These are phyloP conservation scores for Cyphomyrus discorhynchus DNA, from an alignment of 2,113 vertebrate genomes.

Conservation along the genomic window DNA sequence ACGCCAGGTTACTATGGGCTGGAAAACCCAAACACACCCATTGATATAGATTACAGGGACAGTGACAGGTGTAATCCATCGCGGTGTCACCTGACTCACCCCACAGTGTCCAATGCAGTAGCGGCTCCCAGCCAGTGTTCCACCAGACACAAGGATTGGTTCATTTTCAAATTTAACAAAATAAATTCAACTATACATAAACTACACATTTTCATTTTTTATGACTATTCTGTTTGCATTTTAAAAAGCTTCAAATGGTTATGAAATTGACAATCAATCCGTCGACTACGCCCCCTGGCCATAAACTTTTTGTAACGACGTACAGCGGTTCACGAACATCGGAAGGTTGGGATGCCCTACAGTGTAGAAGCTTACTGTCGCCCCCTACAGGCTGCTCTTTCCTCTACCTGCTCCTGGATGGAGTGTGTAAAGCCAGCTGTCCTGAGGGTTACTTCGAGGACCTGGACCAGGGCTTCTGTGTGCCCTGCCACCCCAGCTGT, in stretches of 20 bases:
- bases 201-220: neutral
- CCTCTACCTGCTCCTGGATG: slow-evolving; percentile 66
- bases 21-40: neutral
- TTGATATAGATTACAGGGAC: neutral
- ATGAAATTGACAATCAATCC: neutral
- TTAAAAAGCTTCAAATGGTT: neutral
- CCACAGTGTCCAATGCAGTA: neutral
- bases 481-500: slow-evolving; percentile 61
- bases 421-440: slow-evolving; percentile 62
- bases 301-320: neutral
- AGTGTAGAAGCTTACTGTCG: neutral
- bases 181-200: neutral
- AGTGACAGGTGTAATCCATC: neutral
- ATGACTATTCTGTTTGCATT: neutral
- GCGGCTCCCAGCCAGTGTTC: neutral
- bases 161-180: neutral
- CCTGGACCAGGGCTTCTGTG: slow-evolving; percentile 62
- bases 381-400: slow-evolving; percentile 60
- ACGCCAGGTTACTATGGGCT: neutral
- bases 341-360: neutral
- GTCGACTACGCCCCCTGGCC: neutral
- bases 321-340: neutral
- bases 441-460: slow-evolving; percentile 65
- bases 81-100: neutral
- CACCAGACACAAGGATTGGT: neutral